phyloP scores from a whole-genome alignment of 2,888 invertebrate genomes.

The Apodemia zela region DNA sequence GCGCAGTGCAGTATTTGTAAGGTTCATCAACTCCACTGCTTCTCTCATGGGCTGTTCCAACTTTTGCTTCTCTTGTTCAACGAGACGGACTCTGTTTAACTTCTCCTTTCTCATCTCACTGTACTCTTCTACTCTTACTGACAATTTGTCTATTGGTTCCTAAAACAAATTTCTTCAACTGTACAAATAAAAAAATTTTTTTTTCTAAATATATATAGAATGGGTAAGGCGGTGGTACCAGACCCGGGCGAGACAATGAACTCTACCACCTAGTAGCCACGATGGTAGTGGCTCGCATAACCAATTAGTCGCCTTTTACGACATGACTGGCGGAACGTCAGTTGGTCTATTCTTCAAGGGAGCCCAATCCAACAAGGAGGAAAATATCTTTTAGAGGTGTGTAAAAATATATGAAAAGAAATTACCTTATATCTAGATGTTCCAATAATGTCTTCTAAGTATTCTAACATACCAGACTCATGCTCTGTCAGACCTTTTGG shows the following conservation, averaged over 20 bases:
- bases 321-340: no score
- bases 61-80: constrained; percentile 88
- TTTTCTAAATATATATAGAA: no score
- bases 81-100: constrained; percentile 90
- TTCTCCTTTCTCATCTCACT: constrained; percentile 89
- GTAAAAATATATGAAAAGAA: no score
- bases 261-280: no score
- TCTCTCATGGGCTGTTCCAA: constrained; percentile 89
- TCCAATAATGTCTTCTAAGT: constrained; percentile 98
- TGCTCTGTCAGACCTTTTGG: constrained; percentile 91
- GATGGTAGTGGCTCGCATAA: no score
- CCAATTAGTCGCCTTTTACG: no score
- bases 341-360: no score
- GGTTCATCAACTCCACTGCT: constrained; percentile 87
- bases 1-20: constrained; percentile 87
- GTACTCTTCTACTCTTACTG: constrained; percentile 85
- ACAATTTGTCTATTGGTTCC: constrained; percentile 88
- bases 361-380: no score
- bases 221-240: no score
- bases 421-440: constrained; percentile 88
- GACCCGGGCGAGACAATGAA: no score
- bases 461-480: constrained; percentile 98
- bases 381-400: no score
- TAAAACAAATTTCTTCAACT: constrained; percentile 44
- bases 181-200: no score